phyloP scores from a whole-genome alignment of 2,113 vertebrate species.

The Serilophus lunatus region DNA sequence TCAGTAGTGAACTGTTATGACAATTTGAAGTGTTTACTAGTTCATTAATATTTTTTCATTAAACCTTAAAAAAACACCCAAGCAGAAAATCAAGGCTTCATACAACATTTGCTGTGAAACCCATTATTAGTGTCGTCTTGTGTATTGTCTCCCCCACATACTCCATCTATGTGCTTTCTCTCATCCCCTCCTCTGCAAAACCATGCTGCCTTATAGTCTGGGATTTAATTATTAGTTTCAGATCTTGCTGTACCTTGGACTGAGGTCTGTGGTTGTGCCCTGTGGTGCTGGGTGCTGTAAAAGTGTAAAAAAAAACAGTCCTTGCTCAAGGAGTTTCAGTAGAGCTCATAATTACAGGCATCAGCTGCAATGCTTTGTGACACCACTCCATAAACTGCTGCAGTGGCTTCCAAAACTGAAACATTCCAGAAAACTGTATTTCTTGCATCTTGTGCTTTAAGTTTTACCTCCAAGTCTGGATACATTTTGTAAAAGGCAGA shows the following conservation, averaged over 20 bases:
- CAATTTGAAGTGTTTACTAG: constrained; percentile 21
- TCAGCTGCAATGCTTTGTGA: not conserved
- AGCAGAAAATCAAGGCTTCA: constrained; percentile 33
- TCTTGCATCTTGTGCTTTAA: not conserved
- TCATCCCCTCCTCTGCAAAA: not conserved
- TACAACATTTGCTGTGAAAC: not conserved
- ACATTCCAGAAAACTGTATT: not conserved
- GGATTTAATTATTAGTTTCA: not conserved
- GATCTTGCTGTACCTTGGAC: not conserved
- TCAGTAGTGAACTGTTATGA: not conserved
- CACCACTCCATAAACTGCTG: not conserved
- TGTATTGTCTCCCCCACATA: constrained; percentile 3
- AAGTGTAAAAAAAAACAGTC: not conserved
- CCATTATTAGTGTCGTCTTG: not conserved
- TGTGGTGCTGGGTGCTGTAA: not conserved
- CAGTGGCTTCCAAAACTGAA: not conserved
- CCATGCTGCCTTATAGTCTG: not conserved
- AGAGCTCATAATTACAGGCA: not conserved
- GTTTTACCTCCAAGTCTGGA: not conserved
- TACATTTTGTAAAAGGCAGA: not conserved
- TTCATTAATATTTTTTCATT: constrained; percentile 12
- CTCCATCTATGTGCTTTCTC: not conserved
- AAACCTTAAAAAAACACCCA: not conserved
- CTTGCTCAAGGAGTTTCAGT: not conserved
- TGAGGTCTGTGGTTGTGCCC: not conserved